Evolutionary conservation across 2,888 invertebrate genomes (phyloP).

Genomic region (Polyploca ridens): DNA sequence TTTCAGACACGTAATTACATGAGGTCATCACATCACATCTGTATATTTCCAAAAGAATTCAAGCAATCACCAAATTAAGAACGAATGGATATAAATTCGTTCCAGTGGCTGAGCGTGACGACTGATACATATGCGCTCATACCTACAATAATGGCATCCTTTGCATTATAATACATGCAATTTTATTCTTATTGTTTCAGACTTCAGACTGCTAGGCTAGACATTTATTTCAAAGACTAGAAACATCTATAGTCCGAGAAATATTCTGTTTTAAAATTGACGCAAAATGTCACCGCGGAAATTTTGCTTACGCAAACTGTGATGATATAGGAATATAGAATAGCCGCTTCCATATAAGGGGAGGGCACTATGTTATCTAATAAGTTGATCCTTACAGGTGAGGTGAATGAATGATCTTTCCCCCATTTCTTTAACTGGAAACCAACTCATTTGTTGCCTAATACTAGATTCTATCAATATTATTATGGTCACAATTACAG

Average conservation of each 20-base stretch:
- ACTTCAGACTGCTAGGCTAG: slow-evolving; percentile 2
- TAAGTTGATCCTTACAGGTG: not conserved
- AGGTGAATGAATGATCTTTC: not conserved
- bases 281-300: not conserved
- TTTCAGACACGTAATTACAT: slow-evolving; percentile 5
- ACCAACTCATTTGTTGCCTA: not conserved
- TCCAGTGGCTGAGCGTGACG: not conserved
- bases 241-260: not conserved
- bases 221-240: not conserved
- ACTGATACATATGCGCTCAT: not conserved
- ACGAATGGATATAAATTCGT: not conserved
- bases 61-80: not conserved
- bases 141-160: not conserved
- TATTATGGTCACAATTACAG: not conserved
- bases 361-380: not conserved
- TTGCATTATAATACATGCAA: slow-evolving; percentile 6
- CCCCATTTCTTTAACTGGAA: not conserved
- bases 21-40: slow-evolving; percentile 3
- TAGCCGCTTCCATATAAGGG: not conserved
- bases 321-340: not conserved
- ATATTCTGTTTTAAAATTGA: not conserved
- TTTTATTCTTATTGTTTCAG: not conserved
- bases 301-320: slow-evolving; percentile 1
- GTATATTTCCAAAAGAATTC: not conserved
- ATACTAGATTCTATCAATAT: not conserved